These are phyloP conservation scores for Drosophila pseudotakahashii DNA, from an alignment of 2,888 invertebrate species.

Conservation along the genomic window DNA sequence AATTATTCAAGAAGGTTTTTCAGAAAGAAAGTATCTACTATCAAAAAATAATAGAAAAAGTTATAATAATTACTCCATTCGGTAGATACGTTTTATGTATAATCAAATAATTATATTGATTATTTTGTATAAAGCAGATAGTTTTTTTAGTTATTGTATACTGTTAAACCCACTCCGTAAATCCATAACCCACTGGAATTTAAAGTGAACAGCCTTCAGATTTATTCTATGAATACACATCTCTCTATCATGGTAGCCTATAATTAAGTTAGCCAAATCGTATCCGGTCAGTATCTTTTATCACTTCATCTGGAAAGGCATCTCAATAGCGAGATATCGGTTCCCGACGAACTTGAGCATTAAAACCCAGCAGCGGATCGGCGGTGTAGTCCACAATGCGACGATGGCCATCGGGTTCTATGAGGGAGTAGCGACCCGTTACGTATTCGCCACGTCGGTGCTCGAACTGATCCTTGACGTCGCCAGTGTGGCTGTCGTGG, in stretches of 20 bases:
- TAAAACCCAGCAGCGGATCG: slow-evolving; percentile 83
- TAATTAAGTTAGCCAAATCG: background rate
- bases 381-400: slow-evolving; percentile 83
- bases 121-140: no score
- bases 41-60: no score
- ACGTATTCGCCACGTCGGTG: slow-evolving; percentile 83
- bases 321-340: slow-evolving; percentile 62
- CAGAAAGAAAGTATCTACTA: no score
- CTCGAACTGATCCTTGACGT: slow-evolving; percentile 84
- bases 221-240: slow-evolving; percentile 18
- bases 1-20: no score
- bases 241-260: background rate
- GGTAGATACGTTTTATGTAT: no score
- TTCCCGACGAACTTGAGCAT: slow-evolving; percentile 83
- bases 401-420: slow-evolving; percentile 83
- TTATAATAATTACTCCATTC: no score
- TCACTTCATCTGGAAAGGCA: background rate
- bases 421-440: slow-evolving; percentile 82
- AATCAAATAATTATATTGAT: no score
- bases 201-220: slow-evolving; percentile 27
- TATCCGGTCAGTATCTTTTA: slow-evolving; percentile 12
- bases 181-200: background rate
- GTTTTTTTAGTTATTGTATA: no score
- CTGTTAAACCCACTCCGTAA: no score
- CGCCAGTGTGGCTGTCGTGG: slow-evolving; percentile 83